phyloP scores from a whole-genome alignment of 2,888 invertebrate genomes.

The Lithophane socia region DNA sequence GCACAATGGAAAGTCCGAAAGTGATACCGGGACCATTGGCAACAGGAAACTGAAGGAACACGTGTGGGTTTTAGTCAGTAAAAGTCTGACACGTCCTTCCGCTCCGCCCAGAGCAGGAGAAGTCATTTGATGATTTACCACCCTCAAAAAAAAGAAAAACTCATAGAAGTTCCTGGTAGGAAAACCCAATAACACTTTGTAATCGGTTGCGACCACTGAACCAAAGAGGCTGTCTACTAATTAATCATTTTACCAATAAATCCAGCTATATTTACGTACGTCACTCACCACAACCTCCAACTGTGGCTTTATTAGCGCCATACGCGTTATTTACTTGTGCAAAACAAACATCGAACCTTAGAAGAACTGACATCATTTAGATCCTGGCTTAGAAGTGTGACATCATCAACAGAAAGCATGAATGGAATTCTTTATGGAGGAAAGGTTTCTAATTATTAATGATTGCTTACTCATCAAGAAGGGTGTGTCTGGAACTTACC shows the following conservation, averaged over 20 bases:
- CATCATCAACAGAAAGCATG: background rate
- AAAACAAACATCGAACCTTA: slow-evolving; percentile 6
- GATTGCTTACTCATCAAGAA: background rate
- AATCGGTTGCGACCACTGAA: background rate
- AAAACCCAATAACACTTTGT: background rate
- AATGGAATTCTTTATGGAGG: background rate
- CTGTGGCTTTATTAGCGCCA: background rate
- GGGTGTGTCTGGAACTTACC: slow-evolving; percentile 1
- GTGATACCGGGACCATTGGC: no score
- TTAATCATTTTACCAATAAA: background rate
- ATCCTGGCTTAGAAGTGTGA: background rate
- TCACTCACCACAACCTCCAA: background rate
- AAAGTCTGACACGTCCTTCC: no score
- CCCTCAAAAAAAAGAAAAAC: no score
- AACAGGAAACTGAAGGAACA: no score
- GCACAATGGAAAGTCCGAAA: no score
- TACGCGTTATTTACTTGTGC: background rate
- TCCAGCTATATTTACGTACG: background rate
- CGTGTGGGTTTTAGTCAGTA: no score
- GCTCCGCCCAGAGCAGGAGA: no score
- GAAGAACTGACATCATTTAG: slow-evolving; percentile 3
- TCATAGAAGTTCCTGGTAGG: background rate
- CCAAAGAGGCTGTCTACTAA: background rate
- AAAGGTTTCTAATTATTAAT: slow-evolving; percentile 2
- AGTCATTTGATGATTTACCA: no score